Evolutionary conservation across 2,888 invertebrate species (phyloP), one percentile per base, ranked within the genome.

Genomic region (Eupsilia transversa): DNA sequence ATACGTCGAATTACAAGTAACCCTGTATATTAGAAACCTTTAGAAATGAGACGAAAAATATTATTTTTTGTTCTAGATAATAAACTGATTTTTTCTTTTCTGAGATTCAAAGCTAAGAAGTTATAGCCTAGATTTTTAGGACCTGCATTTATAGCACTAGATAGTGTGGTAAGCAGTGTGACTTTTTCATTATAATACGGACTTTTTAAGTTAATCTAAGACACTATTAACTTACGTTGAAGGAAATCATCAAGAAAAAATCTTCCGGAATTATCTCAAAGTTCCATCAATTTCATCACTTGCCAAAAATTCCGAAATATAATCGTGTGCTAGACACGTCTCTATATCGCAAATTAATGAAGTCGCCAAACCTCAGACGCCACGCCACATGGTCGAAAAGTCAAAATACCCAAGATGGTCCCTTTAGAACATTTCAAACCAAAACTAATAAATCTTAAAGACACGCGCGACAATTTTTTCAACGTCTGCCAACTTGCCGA

Each of bases 391-490:
- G 83, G 85, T 77, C 46, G 57, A 71, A 72, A 63, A 14, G 6
- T 71, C 60, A 57, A 63, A 73, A 68, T 72, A 59, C 41, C 60
- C 72, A 60, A 68, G 54, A 84, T 77, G 63, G 78, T 49, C 72
- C 68, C 56, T 65, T 41, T 2, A 35, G 12, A 73, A 63, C 35
- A 68, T 70, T 60, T 60, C 17, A 63, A 69, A 54, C 61, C 56
- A 14, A 60, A n/a, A 46, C 10, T 23, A 49, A 87, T 86, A 86
- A 87, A 86, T 86, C 86, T 85, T 63, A 0, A 7, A 46, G 79
- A 80, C 86, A 86, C 86, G 87, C 87, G 86, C 83, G 86, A 74
- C 75, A 54, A 60, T 82, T 85, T 85, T 85, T 78, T 77, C 52
- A 60, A 27, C 63, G 86, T 87, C 86, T 86, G 68, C 72, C 72